Evolutionary conservation across 2,888 invertebrate species (phyloP).

Genomic region (Autographa gamma): DNA sequence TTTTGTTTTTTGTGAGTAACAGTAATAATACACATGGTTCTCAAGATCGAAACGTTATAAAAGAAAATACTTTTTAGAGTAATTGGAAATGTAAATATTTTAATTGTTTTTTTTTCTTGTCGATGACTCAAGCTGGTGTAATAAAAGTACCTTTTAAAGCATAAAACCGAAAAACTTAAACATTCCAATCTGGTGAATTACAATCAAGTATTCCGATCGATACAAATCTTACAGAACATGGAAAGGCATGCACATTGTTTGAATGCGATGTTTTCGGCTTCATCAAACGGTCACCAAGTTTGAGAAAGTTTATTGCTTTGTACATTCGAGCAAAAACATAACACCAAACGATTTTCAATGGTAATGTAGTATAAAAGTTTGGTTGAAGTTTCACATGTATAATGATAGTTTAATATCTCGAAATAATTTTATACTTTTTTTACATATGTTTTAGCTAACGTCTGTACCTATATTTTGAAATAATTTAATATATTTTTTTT

Average conservation of each 20-base stretch:
- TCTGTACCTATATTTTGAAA: neutral
- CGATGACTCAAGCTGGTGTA: neutral
- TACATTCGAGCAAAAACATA: conserved; percentile 1
- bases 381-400: neutral
- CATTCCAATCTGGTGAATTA: neutral
- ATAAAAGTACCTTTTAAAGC: neutral
- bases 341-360: neutral
- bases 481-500: too few relatives aligned
- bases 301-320: conserved; percentile 4
- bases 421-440: too few relatives aligned
- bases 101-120: neutral
- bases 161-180: neutral
- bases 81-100: neutral
- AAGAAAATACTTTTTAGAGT: too few relatives aligned
- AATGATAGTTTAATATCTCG: neutral
- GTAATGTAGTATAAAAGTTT: neutral
- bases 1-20: too few relatives aligned
- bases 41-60: too few relatives aligned
- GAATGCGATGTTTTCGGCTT: neutral
- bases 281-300: neutral
- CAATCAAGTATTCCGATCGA: neutral
- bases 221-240: conserved; percentile 4
- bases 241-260: neutral
- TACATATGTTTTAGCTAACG: neutral
- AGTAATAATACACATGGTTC: too few relatives aligned